A percentile compares a stretch with the other conserved stretches of the same genome.
These are phyloP conservation scores for Brassicogethes aeneus DNA, from an alignment of 2,888 invertebrate species.

Conservation along the genomic window DNA sequence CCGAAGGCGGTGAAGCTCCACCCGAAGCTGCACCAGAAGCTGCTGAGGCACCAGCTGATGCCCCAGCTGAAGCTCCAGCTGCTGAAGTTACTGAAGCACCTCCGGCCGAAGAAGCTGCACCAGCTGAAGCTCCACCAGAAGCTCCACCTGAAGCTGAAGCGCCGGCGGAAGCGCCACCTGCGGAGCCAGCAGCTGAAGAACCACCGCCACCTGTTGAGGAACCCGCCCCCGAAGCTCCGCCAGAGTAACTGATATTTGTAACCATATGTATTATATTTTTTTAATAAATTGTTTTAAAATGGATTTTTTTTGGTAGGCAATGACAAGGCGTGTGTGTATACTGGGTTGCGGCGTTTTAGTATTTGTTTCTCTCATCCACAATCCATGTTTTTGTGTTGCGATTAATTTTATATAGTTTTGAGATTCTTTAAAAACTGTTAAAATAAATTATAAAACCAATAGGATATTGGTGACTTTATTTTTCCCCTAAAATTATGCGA, in stretches of 20 bases:
- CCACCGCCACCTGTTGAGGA: no score
- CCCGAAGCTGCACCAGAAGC: constrained; percentile 8
- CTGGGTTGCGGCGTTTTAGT: no score
- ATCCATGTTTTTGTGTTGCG: no score
- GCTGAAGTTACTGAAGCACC: constrained; percentile 6
- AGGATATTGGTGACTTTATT: not conserved
- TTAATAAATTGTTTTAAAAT: no score
- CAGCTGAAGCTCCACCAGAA: constrained; percentile 21
- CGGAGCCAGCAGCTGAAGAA: constrained; percentile 13
- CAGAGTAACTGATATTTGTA: not conserved
- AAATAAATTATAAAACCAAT: no score
- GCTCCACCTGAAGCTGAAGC: constrained; percentile 16
- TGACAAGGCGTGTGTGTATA: no score
- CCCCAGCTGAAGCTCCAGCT: constrained; percentile 4
- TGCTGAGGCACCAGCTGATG: constrained; percentile 7
- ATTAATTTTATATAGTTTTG: no score
- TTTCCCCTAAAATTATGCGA: not conserved
- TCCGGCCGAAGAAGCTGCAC: constrained; percentile 6
- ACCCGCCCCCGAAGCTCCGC: constrained; percentile 1
- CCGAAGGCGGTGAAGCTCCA: constrained; percentile 8
- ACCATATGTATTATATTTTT: no score
- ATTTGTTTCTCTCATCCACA: no score
- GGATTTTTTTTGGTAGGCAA: no score
- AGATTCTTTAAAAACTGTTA: no score
- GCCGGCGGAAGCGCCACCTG: constrained; percentile 9